Conservation (phyloP, 2,797 vertebrate species). For the Florisuga fusca region DNA sequence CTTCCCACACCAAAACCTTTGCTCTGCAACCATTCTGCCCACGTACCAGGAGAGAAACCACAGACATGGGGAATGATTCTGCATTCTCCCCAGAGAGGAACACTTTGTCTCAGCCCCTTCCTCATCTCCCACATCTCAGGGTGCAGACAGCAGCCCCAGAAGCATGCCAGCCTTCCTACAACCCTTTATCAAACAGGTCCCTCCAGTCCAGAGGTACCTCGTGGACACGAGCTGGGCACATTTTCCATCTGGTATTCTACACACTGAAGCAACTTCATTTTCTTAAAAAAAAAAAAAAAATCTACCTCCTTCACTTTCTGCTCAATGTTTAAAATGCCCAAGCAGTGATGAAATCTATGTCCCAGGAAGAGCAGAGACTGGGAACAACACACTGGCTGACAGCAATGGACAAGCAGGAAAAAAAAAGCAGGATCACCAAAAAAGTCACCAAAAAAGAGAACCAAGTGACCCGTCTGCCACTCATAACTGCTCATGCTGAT, state of each 20-base stretch:
- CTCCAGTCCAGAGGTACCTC: not conserved
- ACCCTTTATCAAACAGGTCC: not conserved
- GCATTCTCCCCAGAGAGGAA: not conserved
- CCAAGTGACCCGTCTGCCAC: not conserved
- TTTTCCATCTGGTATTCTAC: not conserved
- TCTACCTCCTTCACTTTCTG: not conserved
- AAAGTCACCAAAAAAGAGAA: not conserved
- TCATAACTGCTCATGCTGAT: not conserved
- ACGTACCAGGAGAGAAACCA: not conserved
- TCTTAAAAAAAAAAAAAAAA: not conserved
- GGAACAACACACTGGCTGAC: not conserved
- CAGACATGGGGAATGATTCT: not conserved
- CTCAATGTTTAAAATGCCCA: not conserved
- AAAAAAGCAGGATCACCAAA: not conserved
- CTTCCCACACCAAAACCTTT: not conserved
- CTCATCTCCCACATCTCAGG: not conserved
- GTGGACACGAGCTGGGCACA: too few relatives aligned
- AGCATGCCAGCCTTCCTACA: not conserved
- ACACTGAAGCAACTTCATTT: not conserved
- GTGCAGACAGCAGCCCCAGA: not conserved
- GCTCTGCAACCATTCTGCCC: not conserved
- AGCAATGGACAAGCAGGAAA: not conserved
- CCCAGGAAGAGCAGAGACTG: not conserved
- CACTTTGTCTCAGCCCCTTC: not conserved
- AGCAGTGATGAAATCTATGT: not conserved